Conservation (phyloP, 35 echinoderm and acorn worm genomes). For the Apostichopus parvimensis region DNA sequence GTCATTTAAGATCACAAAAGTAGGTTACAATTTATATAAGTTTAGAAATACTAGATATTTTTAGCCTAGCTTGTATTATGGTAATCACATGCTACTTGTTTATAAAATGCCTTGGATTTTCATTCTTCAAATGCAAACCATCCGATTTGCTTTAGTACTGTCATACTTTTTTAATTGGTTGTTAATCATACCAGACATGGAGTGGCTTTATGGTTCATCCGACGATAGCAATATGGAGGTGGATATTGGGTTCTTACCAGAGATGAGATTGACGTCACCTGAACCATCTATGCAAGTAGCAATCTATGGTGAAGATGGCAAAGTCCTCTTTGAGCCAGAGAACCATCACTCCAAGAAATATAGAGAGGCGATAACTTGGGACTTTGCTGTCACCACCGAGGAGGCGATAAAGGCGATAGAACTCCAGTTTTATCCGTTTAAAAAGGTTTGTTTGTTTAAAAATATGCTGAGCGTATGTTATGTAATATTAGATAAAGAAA, state of each 20-base stretch:
- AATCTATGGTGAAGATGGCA: slow-evolving; percentile 71
- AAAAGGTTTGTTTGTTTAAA: slow-evolving; percentile 65
- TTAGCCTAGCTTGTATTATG: no score
- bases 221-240: slow-evolving; percentile 96
- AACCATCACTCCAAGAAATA: background rate
- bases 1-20: no score
- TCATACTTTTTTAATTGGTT: background rate
- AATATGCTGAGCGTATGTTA: no score
- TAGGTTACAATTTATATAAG: no score
- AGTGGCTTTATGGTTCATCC: slow-evolving; percentile 85
- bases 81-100: no score
- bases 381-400: slow-evolving; percentile 61
- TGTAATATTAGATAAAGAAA: no score
- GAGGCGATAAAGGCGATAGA: slow-evolving; percentile 79
- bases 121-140: background rate
- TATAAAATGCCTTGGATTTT: background rate
- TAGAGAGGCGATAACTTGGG: slow-evolving; percentile 53
- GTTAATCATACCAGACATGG: slow-evolving; percentile 75
- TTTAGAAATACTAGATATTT: no score
- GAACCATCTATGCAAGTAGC: slow-evolving; percentile 76
- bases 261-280: slow-evolving; percentile 69
- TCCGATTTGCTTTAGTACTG: background rate
- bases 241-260: slow-evolving; percentile 86
- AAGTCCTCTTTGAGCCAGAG: slow-evolving; percentile 64
- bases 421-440: slow-evolving; percentile 81